Evolutionary conservation across 1,140 invertebrate genomes (phyloP).

Genomic region (Papilio glaucus): DNA sequence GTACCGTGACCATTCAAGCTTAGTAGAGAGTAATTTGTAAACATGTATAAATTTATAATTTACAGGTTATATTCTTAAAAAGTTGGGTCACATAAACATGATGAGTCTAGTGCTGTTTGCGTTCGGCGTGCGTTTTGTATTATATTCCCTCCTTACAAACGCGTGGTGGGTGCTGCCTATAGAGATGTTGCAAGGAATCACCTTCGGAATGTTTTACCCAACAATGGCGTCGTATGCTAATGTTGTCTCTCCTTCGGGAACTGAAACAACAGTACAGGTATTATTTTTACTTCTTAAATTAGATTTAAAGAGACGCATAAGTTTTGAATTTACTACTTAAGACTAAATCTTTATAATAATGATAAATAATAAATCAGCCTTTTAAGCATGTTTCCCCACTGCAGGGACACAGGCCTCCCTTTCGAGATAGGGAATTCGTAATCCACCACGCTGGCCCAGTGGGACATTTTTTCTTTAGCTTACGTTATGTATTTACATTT

Average conservation of each 20-base stretch:
- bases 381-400: no score
- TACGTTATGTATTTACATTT: no score
- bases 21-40: constrained; percentile 12
- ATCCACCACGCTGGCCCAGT: no score
- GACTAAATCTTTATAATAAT: no score
- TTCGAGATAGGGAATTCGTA: no score
- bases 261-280: constrained; percentile 92
- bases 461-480: no score
- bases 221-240: constrained; percentile 95
- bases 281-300: constrained; percentile 26
- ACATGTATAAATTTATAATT: constrained; percentile 6
- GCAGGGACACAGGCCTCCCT: no score
- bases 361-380: no score
- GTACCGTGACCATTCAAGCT: no score
- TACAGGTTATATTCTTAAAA: constrained; percentile 89
- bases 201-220: constrained; percentile 94
- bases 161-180: constrained; percentile 93
- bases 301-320: background rate
- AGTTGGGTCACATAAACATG: constrained; percentile 91
- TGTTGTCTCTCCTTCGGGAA: constrained; percentile 92
- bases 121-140: constrained; percentile 90
- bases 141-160: constrained; percentile 92
- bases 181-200: constrained; percentile 93
- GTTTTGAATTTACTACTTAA: background rate
- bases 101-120: constrained; percentile 92